Base-by-base conservation (phyloP, 2,888 invertebrate species). In the Pammene fasciana region DNA sequence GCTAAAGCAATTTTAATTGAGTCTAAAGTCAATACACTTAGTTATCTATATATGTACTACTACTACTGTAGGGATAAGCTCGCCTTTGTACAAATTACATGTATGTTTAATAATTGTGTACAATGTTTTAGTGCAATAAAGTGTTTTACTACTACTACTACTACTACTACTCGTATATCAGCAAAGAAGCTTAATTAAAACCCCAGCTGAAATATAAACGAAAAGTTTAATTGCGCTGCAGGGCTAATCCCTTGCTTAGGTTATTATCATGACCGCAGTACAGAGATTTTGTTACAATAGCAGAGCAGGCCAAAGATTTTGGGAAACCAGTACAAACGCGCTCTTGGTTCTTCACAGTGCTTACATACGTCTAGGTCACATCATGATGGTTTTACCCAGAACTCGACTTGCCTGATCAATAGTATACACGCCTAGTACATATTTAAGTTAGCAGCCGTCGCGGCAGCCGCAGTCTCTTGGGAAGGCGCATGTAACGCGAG, bases 211-310 rank as follows among this genome's bases (percentile, higher is more conserved):
- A 68, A 64, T 45, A 38, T 68, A 38, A 59, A 65, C 45, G 57
- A 50, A 54, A 65, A 68, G 45, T 50, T 45, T 59, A 59, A 64
- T 59, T 52, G 38, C 38, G 8, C 59, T 67, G 70, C 70, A 67
- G 45, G 36, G 55, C 62, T 61, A 36, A 64, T 59, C 61, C 55
- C 16, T 16, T 38, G 36, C 10, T 18, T 36, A 55, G 65, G 73
- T 80, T 75, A 81, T 78, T 78, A 72, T 46, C 74, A 26, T 26
- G 26, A 11, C 70, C 14, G 65, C 68, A 68, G 76, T 74, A 74
- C 54, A 67, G 48, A 18, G 50, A 10, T 18, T 1, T 45, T 46
- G 1, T 7, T 18, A 50, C 10, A 5, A 6, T 16, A 50, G 18
- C 9, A 38, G 38, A 9, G 10, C 10, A 50, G 10, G 9, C 16